Conservation (phyloP, 2,797 vertebrate species). For the Lateolabrax maculatus region DNA sequence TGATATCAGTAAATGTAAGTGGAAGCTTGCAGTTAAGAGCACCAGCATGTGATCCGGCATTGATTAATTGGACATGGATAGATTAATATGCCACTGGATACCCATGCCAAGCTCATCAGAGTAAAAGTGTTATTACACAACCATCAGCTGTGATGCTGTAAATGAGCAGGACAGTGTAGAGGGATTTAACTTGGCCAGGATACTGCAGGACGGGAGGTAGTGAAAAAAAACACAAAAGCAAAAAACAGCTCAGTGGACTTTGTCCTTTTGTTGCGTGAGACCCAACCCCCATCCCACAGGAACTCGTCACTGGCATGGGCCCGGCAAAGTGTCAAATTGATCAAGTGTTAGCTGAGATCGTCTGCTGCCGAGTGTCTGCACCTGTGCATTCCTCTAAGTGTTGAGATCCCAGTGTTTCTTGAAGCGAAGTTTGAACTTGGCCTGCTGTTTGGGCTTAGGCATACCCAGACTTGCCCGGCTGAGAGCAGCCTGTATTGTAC, state of each 20-base stretch:
- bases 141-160: conserved; percentile 73
- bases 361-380: conserved; percentile 74
- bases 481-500: conserved; percentile 68
- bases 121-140: conserved; percentile 78
- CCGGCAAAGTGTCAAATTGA: conserved; percentile 67
- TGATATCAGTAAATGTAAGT: conserved; percentile 81
- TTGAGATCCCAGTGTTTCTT: conserved; percentile 55
- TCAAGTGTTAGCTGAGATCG: conserved; percentile 66
- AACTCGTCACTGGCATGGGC: conserved; percentile 57
- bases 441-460: conserved; percentile 68
- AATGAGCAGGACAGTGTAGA: conserved; percentile 46
- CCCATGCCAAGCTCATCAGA: conserved; percentile 77
- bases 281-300: conserved; percentile 52
- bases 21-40: conserved; percentile 56
- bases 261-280: conserved; percentile 62
- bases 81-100: conserved; percentile 76
- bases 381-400: conserved; percentile 79
- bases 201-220: conserved; percentile 26
- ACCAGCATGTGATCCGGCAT: conserved; percentile 54
- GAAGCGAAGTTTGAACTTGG: conserved; percentile 73
- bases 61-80: conserved; percentile 78
- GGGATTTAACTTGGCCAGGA: conserved; percentile 49
- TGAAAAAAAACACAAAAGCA: neutral
- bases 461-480: conserved; percentile 76
- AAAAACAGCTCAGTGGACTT: conserved; percentile 33